A percentile compares a stretch with the other conserved stretches of the same genome.
phyloP scores from a whole-genome alignment of 1,140 invertebrate genomes.

The Diplogasteroides magnus region DNA sequence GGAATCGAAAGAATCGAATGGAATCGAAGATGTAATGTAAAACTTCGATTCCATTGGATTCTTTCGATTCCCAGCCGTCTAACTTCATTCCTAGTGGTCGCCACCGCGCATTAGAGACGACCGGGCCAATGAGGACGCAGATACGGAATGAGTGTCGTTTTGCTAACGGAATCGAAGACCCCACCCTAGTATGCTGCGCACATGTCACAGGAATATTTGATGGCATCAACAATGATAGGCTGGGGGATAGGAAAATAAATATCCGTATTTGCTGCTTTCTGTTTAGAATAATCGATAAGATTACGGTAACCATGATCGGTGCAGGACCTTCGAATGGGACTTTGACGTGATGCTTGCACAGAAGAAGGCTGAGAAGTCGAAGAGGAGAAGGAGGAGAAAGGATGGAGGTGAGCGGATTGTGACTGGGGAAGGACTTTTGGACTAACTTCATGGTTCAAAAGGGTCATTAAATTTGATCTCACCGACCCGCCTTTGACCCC shows the following conservation, averaged over 20 bases:
- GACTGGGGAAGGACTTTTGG: neutral
- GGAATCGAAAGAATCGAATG: neutral
- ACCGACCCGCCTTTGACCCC: too few species aligned
- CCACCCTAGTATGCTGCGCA: neutral
- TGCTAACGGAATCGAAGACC: too few species aligned
- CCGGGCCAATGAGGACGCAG: too few species aligned
- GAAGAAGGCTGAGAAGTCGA: constrained; percentile 31
- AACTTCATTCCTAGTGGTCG: too few species aligned
- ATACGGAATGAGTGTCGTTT: too few species aligned
- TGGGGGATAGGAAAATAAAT: neutral
- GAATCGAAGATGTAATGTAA: too few species aligned
- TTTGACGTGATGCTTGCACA: constrained; percentile 34
- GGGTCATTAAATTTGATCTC: too few species aligned
- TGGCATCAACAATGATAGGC: neutral
- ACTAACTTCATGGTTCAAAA: neutral
- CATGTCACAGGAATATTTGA: neutral
- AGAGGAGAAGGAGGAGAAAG: constrained; percentile 24
- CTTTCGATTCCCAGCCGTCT: too few species aligned
- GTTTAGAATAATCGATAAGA: too few species aligned
- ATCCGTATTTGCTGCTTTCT: neutral
- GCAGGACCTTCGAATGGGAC: constrained; percentile 27
- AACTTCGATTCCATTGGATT: too few species aligned
- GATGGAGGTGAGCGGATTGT: neutral
- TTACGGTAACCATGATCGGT: too few species aligned
- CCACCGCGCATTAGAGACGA: too few species aligned